These are phyloP conservation scores for Girardinichthys multiradiatus DNA, from an alignment of 2,113 vertebrate species.

Conservation along the genomic window DNA sequence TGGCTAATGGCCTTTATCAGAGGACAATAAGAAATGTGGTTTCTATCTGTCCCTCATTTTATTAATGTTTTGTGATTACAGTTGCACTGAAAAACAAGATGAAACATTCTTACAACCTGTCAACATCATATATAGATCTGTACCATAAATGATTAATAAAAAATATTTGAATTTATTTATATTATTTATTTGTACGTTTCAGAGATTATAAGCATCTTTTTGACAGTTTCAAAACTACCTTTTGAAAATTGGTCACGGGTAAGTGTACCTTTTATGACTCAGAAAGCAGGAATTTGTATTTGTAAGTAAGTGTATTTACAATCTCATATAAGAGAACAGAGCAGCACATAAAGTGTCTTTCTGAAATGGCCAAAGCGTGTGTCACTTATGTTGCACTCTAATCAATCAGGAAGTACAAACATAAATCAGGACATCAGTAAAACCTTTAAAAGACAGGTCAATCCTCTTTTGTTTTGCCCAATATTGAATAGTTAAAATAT, in stretches of 20 bases:
- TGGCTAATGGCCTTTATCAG: no score
- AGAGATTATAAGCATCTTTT: not conserved
- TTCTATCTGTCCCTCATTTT: conserved; percentile 5
- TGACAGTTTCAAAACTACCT: conserved; percentile 18
- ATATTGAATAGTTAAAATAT: not conserved
- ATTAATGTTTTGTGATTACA: not conserved
- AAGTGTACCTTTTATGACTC: conserved; percentile 40
- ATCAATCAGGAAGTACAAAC: conserved; percentile 53
- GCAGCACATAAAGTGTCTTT: conserved; percentile 64
- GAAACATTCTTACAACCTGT: not conserved
- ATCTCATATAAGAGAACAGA: conserved; percentile 58
- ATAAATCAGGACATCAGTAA: conserved; percentile 31
- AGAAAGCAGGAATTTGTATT: conserved; percentile 53
- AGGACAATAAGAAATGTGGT: conserved; percentile 16
- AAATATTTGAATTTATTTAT: not conserved
- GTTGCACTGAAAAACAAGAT: not conserved
- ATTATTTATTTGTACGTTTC: no score
- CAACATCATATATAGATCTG: not conserved
- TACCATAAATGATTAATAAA: not conserved
- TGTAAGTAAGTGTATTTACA: conserved; percentile 63
- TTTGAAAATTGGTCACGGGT: conserved; percentile 19
- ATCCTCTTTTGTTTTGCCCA: not conserved
- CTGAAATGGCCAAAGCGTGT: conserved; percentile 54
- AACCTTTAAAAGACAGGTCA: conserved; percentile 26
- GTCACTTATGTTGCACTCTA: conserved; percentile 57